Evolutionary conservation across 1,140 invertebrate genomes (phyloP).

Genomic region (Brachionus plicatilis): DNA sequence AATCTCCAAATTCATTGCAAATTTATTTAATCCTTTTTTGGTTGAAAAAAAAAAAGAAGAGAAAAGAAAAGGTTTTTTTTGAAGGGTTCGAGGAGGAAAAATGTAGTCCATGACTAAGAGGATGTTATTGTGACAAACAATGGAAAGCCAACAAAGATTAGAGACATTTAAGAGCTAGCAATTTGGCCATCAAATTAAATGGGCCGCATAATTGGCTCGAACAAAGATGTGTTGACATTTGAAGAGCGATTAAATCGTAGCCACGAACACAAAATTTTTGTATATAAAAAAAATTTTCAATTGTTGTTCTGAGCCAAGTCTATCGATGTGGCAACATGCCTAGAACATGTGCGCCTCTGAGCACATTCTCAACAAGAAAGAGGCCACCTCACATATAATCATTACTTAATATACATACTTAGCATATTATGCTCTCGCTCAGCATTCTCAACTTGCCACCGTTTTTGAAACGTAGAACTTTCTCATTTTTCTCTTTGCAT

Average conservation of each 20-base stretch:
- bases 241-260: not conserved
- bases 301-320: not conserved
- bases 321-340: not conserved
- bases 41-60: too few species aligned
- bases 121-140: not conserved
- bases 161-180: not conserved
- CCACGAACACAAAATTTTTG: not conserved
- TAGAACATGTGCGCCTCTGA: not conserved
- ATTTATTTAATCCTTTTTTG: too few species aligned
- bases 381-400: not conserved
- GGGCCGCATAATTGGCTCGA: not conserved
- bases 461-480: not conserved
- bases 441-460: not conserved
- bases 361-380: not conserved
- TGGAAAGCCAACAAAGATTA: not conserved
- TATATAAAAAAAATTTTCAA: not conserved
- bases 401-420: not conserved
- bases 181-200: not conserved
- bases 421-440: not conserved
- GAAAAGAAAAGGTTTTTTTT: too few species aligned
- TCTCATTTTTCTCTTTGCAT: not conserved
- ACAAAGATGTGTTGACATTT: not conserved
- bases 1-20: too few species aligned
- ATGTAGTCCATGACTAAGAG: not conserved
- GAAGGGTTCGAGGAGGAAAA: not conserved